Evolutionary conservation across 2,113 vertebrate species (phyloP).

Genomic region (Haplochromis vanheusdeni): DNA sequence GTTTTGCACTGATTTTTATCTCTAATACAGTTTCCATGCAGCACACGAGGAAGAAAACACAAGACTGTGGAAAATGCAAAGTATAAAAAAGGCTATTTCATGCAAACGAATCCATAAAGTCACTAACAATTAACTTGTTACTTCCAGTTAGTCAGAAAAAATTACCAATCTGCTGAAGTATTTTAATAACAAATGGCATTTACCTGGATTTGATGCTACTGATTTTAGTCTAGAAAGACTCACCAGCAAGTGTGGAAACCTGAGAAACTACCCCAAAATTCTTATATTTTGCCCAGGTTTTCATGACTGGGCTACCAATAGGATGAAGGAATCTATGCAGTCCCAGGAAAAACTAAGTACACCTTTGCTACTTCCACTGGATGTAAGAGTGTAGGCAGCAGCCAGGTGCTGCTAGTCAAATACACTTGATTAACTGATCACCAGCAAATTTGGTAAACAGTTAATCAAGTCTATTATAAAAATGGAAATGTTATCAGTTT

Average conservation of each 20-base stretch:
- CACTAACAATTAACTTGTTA: neutral
- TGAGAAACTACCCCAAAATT: neutral
- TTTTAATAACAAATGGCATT: neutral
- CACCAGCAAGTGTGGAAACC: neutral
- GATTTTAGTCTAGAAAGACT: neutral
- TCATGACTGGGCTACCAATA: neutral
- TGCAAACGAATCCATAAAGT: neutral
- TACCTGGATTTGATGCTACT: neutral
- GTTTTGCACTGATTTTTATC: constrained; percentile 17
- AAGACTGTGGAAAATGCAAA: neutral
- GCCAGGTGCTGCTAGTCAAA: neutral
- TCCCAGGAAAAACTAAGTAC: neutral
- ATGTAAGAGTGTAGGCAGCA: neutral
- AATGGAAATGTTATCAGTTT: neutral
- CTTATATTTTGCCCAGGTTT: neutral
- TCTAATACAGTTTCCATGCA: constrained; percentile 16
- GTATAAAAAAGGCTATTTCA: neutral
- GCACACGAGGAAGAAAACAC: neutral
- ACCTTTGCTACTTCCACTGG: neutral
- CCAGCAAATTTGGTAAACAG: neutral
- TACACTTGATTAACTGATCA: neutral
- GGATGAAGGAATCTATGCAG: neutral
- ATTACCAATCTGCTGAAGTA: neutral
- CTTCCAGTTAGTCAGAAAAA: neutral
- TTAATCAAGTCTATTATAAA: neutral